A percentile compares a stretch with the other conserved stretches of the same genome.
phyloP scores from a whole-genome alignment of 2,113 vertebrate species.

The Bujurquina vittata region DNA sequence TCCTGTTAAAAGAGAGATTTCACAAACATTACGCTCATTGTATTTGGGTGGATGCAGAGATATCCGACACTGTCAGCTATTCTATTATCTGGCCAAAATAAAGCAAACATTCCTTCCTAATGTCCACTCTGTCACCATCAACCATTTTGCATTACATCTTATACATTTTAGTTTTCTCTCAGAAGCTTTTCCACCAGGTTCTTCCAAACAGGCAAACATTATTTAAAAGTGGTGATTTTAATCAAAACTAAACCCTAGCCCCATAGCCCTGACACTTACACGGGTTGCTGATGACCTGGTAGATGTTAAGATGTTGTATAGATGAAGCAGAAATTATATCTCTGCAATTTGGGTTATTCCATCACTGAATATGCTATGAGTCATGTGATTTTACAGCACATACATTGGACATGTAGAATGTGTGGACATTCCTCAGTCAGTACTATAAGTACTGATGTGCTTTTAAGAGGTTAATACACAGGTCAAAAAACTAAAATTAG shows the following conservation, averaged over 20 bases:
- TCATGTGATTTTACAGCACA: not conserved
- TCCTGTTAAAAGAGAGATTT: too few species aligned
- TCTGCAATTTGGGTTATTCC: not conserved
- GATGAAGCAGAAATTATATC: not conserved
- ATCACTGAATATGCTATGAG: not conserved
- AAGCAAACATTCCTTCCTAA: fast-evolving
- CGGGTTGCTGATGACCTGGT: too few species aligned
- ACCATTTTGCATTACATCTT: not conserved
- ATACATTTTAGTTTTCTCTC: not conserved
- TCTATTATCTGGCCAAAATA: not conserved
- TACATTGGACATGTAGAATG: not conserved
- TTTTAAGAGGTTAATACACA: not conserved
- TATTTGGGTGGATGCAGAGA: too few species aligned
- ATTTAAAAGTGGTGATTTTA: not conserved
- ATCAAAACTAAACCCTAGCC: too few species aligned
- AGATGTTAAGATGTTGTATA: not conserved
- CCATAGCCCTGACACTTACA: too few species aligned
- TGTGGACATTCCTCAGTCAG: not conserved
- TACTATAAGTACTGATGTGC: not conserved
- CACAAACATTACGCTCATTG: too few species aligned
- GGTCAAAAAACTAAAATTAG: not conserved
- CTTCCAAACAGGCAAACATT: not conserved
- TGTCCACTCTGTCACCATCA: not conserved
- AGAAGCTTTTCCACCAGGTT: not conserved
- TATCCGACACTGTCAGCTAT: fast-evolving